Evolutionary conservation across 2,888 invertebrate genomes (phyloP).

Genomic region (Xiphydria camelus): DNA sequence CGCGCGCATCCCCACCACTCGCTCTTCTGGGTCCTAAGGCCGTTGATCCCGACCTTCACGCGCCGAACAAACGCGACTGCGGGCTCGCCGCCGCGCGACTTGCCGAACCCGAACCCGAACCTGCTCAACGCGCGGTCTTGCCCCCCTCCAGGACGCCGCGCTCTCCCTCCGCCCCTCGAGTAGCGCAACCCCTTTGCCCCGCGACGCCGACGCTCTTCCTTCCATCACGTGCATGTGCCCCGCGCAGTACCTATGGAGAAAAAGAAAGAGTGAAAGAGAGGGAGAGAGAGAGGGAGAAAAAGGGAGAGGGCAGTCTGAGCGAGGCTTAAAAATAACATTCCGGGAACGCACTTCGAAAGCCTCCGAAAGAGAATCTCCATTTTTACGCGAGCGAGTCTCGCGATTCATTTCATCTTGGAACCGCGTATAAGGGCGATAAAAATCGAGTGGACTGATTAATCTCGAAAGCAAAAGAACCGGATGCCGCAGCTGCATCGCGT

Average conservation of each 20-base stretch:
- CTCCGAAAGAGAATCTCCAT: too few relatives aligned
- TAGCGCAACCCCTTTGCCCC: too few relatives aligned
- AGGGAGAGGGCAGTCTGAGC: background rate
- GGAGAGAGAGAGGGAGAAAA: constrained; percentile 3
- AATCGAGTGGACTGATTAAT: too few relatives aligned
- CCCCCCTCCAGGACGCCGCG: too few relatives aligned
- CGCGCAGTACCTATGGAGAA: constrained; percentile 6
- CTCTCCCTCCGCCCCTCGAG: too few relatives aligned
- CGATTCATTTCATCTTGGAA: too few relatives aligned
- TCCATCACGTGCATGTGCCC: constrained; percentile 31
- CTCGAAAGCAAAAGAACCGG: too few relatives aligned
- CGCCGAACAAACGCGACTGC: constrained; percentile 56
- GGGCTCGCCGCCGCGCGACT: constrained; percentile 47
- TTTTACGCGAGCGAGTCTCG: too few relatives aligned
- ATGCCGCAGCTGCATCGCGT: too few relatives aligned
- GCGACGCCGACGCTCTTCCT: constrained; percentile 2
- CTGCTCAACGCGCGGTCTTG: constrained; percentile 47
- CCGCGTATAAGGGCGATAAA: too few relatives aligned
- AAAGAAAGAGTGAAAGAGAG: too few relatives aligned
- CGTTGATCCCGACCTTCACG: constrained; percentile 59
- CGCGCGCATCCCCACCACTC: constrained; percentile 25
- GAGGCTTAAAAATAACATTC: constrained; percentile 6
- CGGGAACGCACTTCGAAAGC: too few relatives aligned
- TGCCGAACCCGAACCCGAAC: constrained; percentile 54
- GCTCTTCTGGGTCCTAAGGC: constrained; percentile 51